Evolutionary conservation across 2,797 vertebrate species (phyloP).

Genomic region (Gambusia yucatana): DNA sequence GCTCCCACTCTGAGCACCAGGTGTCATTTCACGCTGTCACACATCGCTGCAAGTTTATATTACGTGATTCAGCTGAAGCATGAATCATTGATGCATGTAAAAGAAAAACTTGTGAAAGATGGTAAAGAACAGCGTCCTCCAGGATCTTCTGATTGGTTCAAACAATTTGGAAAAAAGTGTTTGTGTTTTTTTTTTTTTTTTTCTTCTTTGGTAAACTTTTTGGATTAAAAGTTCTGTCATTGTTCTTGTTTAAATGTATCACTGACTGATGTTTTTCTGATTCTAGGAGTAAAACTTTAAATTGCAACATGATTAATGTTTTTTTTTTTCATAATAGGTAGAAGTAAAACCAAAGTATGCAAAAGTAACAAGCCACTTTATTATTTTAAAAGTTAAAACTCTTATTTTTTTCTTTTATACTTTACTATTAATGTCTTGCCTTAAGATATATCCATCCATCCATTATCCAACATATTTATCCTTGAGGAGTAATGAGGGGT

Average conservation of each 20-base stretch:
- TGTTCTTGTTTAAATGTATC: background rate
- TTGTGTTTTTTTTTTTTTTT: background rate
- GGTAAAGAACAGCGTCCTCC: background rate
- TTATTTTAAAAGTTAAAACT: background rate
- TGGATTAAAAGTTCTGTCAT: background rate
- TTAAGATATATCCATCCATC: background rate
- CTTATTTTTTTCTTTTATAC: background rate
- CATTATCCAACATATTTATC: too few species aligned
- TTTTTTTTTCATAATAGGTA: background rate
- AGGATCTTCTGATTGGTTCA: background rate
- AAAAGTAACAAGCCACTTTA: background rate
- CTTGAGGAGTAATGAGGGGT: too few species aligned
- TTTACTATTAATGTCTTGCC: background rate
- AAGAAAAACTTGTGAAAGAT: background rate
- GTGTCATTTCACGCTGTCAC: conserved; percentile 32
- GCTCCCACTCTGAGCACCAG: conserved; percentile 22
- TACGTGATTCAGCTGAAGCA: background rate
- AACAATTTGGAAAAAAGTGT: background rate
- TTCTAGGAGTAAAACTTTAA: background rate
- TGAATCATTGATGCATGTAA: conserved; percentile 2
- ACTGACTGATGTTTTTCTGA: background rate
- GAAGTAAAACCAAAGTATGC: background rate
- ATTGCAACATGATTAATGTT: background rate
- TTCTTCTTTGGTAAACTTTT: background rate
- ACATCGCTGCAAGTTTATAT: conserved; percentile 8